A percentile compares a stretch with the other conserved stretches of the same genome.
Conservation (phyloP, 2,888 invertebrate species). For the Polylopha cassiicola region DNA sequence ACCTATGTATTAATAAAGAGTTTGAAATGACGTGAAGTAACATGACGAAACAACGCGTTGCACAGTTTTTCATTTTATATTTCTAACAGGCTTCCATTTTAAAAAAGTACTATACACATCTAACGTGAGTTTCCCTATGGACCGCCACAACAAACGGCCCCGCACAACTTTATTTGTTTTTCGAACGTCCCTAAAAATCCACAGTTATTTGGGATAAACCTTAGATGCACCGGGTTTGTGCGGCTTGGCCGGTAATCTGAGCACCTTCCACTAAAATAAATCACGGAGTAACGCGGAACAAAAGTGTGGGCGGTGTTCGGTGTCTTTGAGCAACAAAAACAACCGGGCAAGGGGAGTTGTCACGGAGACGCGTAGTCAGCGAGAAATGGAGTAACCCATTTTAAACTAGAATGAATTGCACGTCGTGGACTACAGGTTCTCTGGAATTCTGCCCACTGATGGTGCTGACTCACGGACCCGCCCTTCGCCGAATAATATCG, state of each 20-base stretch:
- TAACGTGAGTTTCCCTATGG: too few species aligned
- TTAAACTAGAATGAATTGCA: constrained; percentile 74
- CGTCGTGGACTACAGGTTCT: constrained; percentile 69
- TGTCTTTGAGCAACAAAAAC: constrained; percentile 48
- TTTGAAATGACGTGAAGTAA: too few species aligned
- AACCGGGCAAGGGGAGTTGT: constrained; percentile 52
- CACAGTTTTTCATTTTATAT: too few species aligned
- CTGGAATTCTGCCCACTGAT: constrained; percentile 70
- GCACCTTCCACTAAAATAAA: constrained; percentile 17
- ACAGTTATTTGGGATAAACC: too few species aligned
- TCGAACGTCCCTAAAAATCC: too few species aligned
- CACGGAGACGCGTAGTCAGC: constrained; percentile 66
- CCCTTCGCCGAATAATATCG: constrained; percentile 23
- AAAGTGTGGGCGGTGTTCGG: constrained; percentile 30
- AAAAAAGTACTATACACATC: too few species aligned
- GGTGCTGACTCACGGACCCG: constrained; percentile 36
- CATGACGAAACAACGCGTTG: too few species aligned
- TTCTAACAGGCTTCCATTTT: too few species aligned
- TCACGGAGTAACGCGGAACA: constrained; percentile 19
- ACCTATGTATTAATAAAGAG: too few species aligned
- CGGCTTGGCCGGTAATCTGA: constrained; percentile 12
- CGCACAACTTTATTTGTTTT: too few species aligned
- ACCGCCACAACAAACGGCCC: too few species aligned
- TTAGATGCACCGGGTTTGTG: neutral
- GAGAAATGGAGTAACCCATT: constrained; percentile 71